phyloP scores from a whole-genome alignment of 1,140 invertebrate genomes.

The Drosophila nikananu region DNA sequence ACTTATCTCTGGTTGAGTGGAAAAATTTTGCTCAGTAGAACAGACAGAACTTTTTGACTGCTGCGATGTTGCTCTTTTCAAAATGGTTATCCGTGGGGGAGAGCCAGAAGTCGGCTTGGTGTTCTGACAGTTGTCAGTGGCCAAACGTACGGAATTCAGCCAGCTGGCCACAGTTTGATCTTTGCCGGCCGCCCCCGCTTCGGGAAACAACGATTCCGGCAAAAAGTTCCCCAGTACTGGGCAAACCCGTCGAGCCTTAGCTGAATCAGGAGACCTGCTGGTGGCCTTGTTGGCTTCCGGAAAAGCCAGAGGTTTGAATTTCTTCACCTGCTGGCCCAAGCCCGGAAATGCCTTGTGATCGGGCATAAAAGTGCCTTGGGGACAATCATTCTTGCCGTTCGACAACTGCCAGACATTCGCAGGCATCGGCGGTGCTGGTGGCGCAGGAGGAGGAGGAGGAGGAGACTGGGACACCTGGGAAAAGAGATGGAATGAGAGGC shows the following conservation, averaged over 20 bases:
- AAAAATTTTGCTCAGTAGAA: background rate
- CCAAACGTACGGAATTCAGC: slow-evolving; percentile 14
- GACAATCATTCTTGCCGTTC: background rate
- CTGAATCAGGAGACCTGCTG: background rate
- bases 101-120: background rate
- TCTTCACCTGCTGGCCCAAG: slow-evolving; percentile 8
- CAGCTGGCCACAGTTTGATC: slow-evolving; percentile 23
- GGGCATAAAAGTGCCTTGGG: background rate
- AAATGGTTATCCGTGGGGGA: background rate
- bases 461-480: background rate
- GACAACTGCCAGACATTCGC: background rate
- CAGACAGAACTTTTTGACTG: background rate
- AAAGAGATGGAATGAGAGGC: too few relatives aligned
- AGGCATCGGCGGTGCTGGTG: too few relatives aligned
- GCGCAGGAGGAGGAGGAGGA: background rate
- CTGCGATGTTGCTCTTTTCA: background rate
- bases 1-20: background rate
- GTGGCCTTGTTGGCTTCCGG: background rate
- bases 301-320: background rate
- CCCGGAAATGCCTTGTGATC: slow-evolving; percentile 5
- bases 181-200: background rate
- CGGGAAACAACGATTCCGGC: background rate
- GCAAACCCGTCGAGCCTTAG: background rate
- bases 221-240: slow-evolving; percentile 25
- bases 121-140: background rate